Base-by-base conservation (phyloP, 2,888 invertebrate genomes). In the Eupithecia vulgata region DNA sequence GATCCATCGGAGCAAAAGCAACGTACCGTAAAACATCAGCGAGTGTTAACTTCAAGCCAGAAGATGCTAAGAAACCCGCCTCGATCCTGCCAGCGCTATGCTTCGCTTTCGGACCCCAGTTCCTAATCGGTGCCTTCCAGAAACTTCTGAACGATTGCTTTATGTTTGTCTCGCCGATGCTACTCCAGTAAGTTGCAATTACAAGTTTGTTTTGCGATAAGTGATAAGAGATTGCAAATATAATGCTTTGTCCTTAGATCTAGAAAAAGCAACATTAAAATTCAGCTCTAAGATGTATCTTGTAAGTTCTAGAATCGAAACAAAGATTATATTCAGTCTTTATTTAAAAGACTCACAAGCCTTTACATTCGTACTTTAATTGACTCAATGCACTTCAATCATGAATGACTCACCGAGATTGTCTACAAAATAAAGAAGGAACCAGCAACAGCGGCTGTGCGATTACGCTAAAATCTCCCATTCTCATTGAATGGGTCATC, bases 121-220 rank as follows among this genome's bases (percentile, higher is more conserved):
- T 99, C 87, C 76, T 98, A 1, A 96, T 98, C 82, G 98, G 99
- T n/a, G 95, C 98, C 0, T 88, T 96, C 69, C 94, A 98, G 78
- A 99, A 99, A 90, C 88, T 99, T 0, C 84, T 96, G 52, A 97
- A 98, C 84, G 99, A 99, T 91, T 78, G 97, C 21, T 90, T 99
- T 70, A 97, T 97, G 79, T 99, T 99, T 91, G 95, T 97, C 61
- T 98, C 98, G 81, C 99, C 99, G 0, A 97, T 98, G 90, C 94
- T 99, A 82, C 95, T 99, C 76, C 96, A 96, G 98, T 98, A 94
- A 96, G 88, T 84, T n/a, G 12, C 62, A 12, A 35, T 84, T n/a
- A 5, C 62, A 12, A 35, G 35, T 52, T 57, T 52, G 57, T 42
- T 25, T 67, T n/a, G 62, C 35, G 62, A 64, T 64, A 64, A 64